Percentiles rank a stretch among this genome's conserved stretches.
phyloP scores from a whole-genome alignment of 23 tunicate species.

The Styela plicata region DNA sequence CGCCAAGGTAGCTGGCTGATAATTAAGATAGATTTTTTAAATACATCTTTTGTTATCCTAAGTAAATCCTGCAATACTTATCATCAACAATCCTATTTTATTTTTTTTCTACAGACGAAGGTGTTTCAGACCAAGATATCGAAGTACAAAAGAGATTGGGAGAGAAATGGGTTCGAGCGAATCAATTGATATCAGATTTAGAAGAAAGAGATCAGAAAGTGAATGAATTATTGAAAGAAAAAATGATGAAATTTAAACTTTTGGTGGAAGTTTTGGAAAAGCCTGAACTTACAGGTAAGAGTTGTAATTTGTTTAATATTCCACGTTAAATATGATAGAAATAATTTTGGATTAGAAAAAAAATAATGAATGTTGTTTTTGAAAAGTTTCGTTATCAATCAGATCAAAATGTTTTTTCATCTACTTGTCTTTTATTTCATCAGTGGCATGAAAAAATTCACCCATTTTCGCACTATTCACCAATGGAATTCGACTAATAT shows the following conservation, averaged over 20 bases:
- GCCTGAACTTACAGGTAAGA: constrained; percentile 47
- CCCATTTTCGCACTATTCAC: background rate
- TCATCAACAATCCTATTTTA: too few relatives aligned
- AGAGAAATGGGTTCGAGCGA: constrained; percentile 46
- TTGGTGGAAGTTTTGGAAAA: constrained; percentile 47
- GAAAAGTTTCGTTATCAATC: too few relatives aligned
- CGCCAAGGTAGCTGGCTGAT: too few relatives aligned
- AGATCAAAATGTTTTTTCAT: too few relatives aligned
- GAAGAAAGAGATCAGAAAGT: constrained; percentile 57
- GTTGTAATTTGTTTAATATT: too few relatives aligned
- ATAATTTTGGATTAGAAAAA: too few relatives aligned
- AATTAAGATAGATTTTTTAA: too few relatives aligned
- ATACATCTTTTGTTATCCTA: too few relatives aligned
- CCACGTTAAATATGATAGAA: too few relatives aligned
- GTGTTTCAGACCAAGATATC: constrained; percentile 60
- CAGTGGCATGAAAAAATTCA: too few relatives aligned
- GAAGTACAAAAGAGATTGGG: constrained; percentile 52
- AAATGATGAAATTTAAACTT: constrained; percentile 56
- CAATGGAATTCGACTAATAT: background rate
- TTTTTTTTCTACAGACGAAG: constrained; percentile 49
- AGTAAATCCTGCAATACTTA: too few relatives aligned
- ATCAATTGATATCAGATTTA: constrained; percentile 48
- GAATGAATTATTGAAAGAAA: constrained; percentile 50
- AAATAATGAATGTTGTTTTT: too few relatives aligned
- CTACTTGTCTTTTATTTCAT: background rate